A percentile compares a stretch with the other conserved stretches of the same genome.
Evolutionary conservation across 2,888 invertebrate species (phyloP).

Genomic region (Ophion costatus): DNA sequence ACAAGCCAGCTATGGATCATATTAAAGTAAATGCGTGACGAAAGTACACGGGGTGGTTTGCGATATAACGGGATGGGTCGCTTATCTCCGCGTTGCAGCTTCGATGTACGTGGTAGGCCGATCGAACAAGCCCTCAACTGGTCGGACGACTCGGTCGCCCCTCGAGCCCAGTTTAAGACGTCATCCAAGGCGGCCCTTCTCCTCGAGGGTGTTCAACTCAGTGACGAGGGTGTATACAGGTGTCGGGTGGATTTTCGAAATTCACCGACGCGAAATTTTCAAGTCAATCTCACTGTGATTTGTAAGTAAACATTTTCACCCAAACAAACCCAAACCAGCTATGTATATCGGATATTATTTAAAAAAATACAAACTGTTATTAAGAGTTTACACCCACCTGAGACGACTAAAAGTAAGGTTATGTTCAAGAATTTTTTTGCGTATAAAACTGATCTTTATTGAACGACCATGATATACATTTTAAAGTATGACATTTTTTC

Average conservation of each 20-base stretch:
- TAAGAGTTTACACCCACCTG: no score
- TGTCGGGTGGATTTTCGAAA: constrained; percentile 86
- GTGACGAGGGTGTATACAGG: constrained; percentile 84
- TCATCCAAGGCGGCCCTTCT: constrained; percentile 83
- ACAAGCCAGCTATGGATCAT: constrained; percentile 21
- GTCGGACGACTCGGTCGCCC: constrained; percentile 84
- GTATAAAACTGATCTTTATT: no score
- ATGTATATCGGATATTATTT: no score
- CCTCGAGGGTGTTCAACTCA: constrained; percentile 83
- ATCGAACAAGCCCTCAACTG: constrained; percentile 84
- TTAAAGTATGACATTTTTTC: no score
- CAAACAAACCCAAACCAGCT: no score
- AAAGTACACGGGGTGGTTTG: constrained; percentile 34
- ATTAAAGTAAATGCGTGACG: constrained; percentile 37
- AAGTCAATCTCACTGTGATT: constrained; percentile 85
- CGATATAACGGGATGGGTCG: constrained; percentile 35
- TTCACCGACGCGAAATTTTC: constrained; percentile 85
- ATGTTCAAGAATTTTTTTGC: no score
- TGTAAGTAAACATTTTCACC: constrained; percentile 79
- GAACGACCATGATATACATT: no score
- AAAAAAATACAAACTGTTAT: no score
- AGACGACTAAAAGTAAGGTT: no score
- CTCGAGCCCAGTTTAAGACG: constrained; percentile 85
- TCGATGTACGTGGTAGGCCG: constrained; percentile 85
- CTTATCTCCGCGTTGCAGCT: constrained; percentile 78